Evolutionary conservation across 1,140 invertebrate species (phyloP).

Genomic region (Bombus vancouverensis): DNA sequence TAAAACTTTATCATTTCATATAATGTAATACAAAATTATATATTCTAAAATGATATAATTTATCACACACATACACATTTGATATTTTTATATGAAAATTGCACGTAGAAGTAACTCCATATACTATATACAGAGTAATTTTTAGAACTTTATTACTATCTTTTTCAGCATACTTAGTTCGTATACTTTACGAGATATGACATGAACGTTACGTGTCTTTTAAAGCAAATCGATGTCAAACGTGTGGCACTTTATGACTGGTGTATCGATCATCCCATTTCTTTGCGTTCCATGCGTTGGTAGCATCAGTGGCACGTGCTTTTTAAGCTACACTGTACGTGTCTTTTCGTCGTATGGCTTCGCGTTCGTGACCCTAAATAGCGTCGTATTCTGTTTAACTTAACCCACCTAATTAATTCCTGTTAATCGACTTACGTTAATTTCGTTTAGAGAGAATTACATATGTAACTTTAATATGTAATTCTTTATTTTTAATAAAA

Average conservation of each 20-base stretch:
- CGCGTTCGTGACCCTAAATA: neutral
- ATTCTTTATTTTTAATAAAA: neutral
- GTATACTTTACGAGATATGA: neutral
- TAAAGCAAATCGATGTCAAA: neutral
- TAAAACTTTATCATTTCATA: too few relatives aligned
- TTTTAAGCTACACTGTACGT: neutral
- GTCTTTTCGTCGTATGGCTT: conserved; percentile 12
- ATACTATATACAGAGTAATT: neutral
- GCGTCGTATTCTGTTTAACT: neutral
- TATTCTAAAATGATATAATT: neutral
- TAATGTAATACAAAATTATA: neutral
- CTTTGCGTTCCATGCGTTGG: conserved; percentile 6
- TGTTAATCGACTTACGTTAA: neutral
- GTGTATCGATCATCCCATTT: conserved; percentile 16
- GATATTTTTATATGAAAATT: neutral
- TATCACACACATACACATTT: neutral
- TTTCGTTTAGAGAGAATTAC: neutral
- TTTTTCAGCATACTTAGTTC: neutral
- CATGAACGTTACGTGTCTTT: neutral
- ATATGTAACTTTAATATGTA: neutral
- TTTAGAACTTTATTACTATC: neutral
- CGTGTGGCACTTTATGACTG: neutral
- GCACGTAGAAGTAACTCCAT: neutral
- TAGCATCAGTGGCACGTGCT: conserved; percentile 5
- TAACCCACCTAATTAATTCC: neutral